phyloP scores from a whole-genome alignment of 2,797 vertebrate genomes.

The Schizothorax lantsangensis region DNA sequence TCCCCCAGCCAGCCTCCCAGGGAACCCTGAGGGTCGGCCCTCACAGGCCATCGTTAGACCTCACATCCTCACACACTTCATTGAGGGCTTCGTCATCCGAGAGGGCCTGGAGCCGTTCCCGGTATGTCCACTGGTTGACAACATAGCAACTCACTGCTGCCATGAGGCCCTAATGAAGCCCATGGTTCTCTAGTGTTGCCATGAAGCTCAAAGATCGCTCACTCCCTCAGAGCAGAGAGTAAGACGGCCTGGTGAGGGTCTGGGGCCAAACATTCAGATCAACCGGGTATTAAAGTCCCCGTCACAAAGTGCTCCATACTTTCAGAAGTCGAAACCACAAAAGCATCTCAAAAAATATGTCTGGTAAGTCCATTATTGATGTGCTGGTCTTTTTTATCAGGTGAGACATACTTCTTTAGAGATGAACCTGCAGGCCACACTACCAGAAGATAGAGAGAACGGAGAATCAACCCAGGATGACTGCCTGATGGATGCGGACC shows the following conservation, averaged over 20 bases:
- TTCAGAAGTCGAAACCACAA: slow-evolving; percentile 16
- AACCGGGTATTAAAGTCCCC: slow-evolving; percentile 14
- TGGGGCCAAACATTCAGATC: not conserved
- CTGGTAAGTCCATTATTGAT: not conserved
- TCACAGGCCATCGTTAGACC: slow-evolving; percentile 86
- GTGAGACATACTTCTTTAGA: slow-evolving; percentile 84
- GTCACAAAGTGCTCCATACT: slow-evolving; percentile 17
- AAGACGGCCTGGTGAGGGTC: not conserved
- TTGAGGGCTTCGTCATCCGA: slow-evolving; percentile 93
- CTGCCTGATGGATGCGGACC: slow-evolving; percentile 81
- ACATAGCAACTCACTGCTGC: slow-evolving; percentile 73
- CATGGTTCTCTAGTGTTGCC: slow-evolving; percentile 10
- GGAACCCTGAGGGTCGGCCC: slow-evolving; percentile 79
- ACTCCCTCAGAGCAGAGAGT: not conserved
- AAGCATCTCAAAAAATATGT: not conserved
- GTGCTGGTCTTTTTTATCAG: slow-evolving; percentile 69
- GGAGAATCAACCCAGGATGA: slow-evolving; percentile 82
- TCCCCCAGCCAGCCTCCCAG: slow-evolving; percentile 76
- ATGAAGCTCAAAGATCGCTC: slow-evolving; percentile 76
- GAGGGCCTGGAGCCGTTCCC: slow-evolving; percentile 92
- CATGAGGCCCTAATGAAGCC: slow-evolving; percentile 74
- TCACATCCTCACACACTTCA: slow-evolving; percentile 90
- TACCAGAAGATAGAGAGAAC: slow-evolving; percentile 79
- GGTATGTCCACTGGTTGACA: slow-evolving; percentile 76
- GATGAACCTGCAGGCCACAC: slow-evolving; percentile 81